Evolutionary conservation across 2,113 vertebrate species (phyloP).

Genomic region (Pituophis catenifer): DNA sequence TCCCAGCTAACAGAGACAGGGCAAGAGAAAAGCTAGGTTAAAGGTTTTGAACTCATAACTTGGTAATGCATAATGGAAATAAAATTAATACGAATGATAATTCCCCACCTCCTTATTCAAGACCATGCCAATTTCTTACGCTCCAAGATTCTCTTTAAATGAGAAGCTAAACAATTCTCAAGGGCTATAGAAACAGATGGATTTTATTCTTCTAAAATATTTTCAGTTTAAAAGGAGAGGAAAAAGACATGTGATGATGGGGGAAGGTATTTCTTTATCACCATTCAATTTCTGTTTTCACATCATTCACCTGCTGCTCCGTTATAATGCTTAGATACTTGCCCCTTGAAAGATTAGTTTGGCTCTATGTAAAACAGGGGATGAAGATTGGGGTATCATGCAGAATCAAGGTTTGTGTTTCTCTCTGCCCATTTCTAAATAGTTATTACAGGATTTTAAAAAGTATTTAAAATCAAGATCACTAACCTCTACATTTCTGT

Average conservation of each 20-base stretch:
- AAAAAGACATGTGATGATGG: neutral
- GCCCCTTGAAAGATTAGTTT: neutral
- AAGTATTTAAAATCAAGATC: neutral
- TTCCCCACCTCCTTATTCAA: neutral
- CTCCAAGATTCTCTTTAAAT: neutral
- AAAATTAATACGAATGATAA: neutral
- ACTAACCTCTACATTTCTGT: neutral
- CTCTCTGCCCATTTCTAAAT: neutral
- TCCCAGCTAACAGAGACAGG: neutral
- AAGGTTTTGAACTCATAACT: neutral
- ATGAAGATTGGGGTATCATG: neutral
- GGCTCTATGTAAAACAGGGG: neutral
- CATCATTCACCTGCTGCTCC: neutral
- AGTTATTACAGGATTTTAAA: neutral
- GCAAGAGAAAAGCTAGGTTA: neutral
- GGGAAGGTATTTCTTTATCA: neutral
- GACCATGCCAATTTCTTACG: neutral
- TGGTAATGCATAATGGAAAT: neutral
- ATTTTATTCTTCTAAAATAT: neutral
- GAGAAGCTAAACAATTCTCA: neutral
- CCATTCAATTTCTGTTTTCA: neutral
- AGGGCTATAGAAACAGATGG: neutral
- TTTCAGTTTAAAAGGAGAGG: neutral
- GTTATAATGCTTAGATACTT: neutral
- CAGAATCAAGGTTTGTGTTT: neutral